Evolutionary conservation across 2,797 vertebrate species (phyloP), one percentile per base, ranked within the genome.

Genomic region (Petrocephalus schoutedeni): DNA sequence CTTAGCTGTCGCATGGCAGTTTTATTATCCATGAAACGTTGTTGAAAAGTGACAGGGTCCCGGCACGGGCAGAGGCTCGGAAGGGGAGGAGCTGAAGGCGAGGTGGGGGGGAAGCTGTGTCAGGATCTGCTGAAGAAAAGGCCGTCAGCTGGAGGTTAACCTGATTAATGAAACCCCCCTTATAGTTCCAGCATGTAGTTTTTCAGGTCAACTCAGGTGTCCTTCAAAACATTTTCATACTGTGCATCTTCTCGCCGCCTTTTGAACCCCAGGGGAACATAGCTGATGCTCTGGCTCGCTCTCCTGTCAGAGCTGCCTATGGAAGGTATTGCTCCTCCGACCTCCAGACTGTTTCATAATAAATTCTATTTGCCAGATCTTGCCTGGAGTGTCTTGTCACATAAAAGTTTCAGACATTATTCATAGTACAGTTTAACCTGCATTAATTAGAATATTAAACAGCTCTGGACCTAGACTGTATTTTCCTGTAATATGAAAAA

Each of bases 351-450:
- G 14, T 85, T 57, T 56, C 12, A 36, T 28, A 28, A 56, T 57
- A 32, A 85, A 85, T 85, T 85, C 21, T 28, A 58, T 85, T 85
- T 57, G 9, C 51, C 83, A 57, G 21, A 21, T 36, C 21, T 28
- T 85, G 83, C 51, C 83, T 56, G 83, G 51, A 85, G 53, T 85
- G 12, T 85, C 21, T 32, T 58, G 54, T 56, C 23, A 57, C 23
- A 85, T 51, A 85, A 85, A 85, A 16, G 14, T 85, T 58, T 85
- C 54, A 56, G 28, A 85, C 23, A 23, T 85, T 57, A 23, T 85
- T 85, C 49, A 56, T 85, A 28, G 21, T 85, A 32, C 83, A 32
- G n/a, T 58, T 85, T 36, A 85, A 16, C 51, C 83, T 57, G 83
- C 83, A 56, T 56, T 57, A 57, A 57, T 58, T 36, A 36, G 12